phyloP scores from a whole-genome alignment of 2,888 invertebrate species.

The Chloroclystis v-ata region DNA sequence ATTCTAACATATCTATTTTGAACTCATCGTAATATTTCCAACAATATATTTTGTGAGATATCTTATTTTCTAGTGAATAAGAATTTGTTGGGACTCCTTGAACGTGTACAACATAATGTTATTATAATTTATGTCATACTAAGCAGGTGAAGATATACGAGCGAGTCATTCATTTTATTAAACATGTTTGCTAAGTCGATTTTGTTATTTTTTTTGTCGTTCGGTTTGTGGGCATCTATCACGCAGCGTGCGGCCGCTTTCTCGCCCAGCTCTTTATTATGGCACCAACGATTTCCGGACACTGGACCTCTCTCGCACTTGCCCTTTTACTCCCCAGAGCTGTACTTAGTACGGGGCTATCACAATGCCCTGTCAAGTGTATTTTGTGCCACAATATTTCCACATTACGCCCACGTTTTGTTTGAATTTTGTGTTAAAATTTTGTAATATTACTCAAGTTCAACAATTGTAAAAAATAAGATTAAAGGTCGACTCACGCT shows the following conservation, averaged over 20 bases:
- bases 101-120: constrained; percentile 76
- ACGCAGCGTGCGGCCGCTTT: constrained; percentile 74
- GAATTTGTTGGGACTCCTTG: constrained; percentile 75
- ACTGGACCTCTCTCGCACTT: constrained; percentile 37
- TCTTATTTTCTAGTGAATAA: constrained; percentile 74
- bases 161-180: constrained; percentile 76
- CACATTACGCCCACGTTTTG: no score
- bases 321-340: constrained; percentile 27
- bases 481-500: no score
- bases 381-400: neutral
- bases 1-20: constrained; percentile 55
- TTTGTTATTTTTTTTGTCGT: constrained; percentile 75
- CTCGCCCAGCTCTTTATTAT: constrained; percentile 72
- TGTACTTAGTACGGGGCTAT: constrained; percentile 5
- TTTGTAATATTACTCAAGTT: neutral
- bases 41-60: constrained; percentile 62
- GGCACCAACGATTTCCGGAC: constrained; percentile 71
- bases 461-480: constrained; percentile 2
- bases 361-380: constrained; percentile 1
- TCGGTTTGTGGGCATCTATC: constrained; percentile 68
- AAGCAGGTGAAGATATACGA: constrained; percentile 78
- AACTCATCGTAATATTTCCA: constrained; percentile 58
- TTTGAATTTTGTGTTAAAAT: no score
- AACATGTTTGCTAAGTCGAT: constrained; percentile 77
- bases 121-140: constrained; percentile 78